Evolutionary conservation across 2,888 invertebrate species (phyloP), one percentile per base, ranked within the genome.

Genomic region (Fragum fragum): DNA sequence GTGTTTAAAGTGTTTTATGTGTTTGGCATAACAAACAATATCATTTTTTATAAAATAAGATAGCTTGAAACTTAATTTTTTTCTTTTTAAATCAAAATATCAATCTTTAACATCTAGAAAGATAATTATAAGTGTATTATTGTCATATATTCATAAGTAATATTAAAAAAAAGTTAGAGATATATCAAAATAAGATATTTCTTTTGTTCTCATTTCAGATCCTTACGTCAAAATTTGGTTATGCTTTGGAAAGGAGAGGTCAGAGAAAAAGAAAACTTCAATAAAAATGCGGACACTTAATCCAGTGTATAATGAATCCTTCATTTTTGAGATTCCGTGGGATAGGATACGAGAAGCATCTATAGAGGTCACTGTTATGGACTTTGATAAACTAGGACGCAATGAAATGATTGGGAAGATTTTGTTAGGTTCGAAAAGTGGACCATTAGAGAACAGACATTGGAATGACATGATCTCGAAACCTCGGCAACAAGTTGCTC

Each of bases 391-490:
- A 94, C 98, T 99, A 90, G 98, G 98, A 69, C 96, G 98, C 94
- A 98, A 99, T 95, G 96, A 98, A 89, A 96, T 98, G 92, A 98
- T 98, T 93, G 98, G 98, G 97, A 94, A 95, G 95, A 87, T 93
- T 23, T 81, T 92, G 75, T 89, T 93, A 85, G 92, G 94, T 69
- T 90, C 90, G 87, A 95, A 96, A n/a, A 98, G 98, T 73, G 99
- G 99, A 0, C 98, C 98, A 23, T 97, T 98, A 76, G 99, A 99
- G 95, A 98, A 98, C 52, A 98, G 98, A 94, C 99, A 99, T 95
- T 99, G 99, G 99, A 98, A 98, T 93, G 99, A 99, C 94, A 99
- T 99, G 99, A 98, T 99, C 90, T 98, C 98, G 83, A 99, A 99
- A 95, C 98, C 98, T 28, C 96, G 98, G 89, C 98, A 99, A 95